Evolutionary conservation across 2,797 vertebrate species (phyloP).

Genomic region (Enteromius unitaeniatus): DNA sequence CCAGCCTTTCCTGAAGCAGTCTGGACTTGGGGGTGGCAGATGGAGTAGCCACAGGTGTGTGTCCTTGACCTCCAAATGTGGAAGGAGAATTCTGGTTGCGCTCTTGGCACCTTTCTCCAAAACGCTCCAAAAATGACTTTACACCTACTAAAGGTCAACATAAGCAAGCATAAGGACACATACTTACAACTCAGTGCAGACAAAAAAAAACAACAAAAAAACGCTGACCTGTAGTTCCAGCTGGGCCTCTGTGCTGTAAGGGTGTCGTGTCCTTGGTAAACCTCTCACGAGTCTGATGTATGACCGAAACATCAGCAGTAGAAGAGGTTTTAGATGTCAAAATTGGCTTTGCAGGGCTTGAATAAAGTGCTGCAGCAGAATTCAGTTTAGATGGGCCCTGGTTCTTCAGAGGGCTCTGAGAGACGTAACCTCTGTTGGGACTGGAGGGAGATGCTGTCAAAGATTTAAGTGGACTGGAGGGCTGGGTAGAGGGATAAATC

Average conservation of each 20-base stretch:
- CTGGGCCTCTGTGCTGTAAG: constrained; percentile 73
- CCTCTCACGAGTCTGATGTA: constrained; percentile 69
- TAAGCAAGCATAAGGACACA: background rate
- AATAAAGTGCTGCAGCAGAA: constrained; percentile 11
- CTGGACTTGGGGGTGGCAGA: constrained; percentile 84
- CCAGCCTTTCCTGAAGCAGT: constrained; percentile 86
- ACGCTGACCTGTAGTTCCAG: constrained; percentile 79
- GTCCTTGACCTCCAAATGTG: constrained; percentile 56
- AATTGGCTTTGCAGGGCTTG: constrained; percentile 71
- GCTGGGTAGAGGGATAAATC: constrained; percentile 56
- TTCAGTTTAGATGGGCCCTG: constrained; percentile 58
- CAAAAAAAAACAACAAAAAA: background rate
- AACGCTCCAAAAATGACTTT: constrained; percentile 92
- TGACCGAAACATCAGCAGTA: constrained; percentile 49
- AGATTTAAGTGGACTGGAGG: constrained; percentile 44
- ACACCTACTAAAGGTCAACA: constrained; percentile 74
- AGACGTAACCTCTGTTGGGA: constrained; percentile 28
- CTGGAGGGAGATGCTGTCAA: constrained; percentile 23
- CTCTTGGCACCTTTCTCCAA: constrained; percentile 89
- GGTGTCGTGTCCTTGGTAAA: constrained; percentile 71
- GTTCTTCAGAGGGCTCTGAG: constrained; percentile 74
- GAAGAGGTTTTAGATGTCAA: constrained; percentile 66
- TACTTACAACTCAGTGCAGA: background rate
- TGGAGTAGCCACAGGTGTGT: constrained; percentile 70
- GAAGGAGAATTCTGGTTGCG: constrained; percentile 74